Percentiles rank a stretch among this genome's conserved stretches.
phyloP scores from a whole-genome alignment of 2,888 invertebrate genomes.

The Melanargia galathea region DNA sequence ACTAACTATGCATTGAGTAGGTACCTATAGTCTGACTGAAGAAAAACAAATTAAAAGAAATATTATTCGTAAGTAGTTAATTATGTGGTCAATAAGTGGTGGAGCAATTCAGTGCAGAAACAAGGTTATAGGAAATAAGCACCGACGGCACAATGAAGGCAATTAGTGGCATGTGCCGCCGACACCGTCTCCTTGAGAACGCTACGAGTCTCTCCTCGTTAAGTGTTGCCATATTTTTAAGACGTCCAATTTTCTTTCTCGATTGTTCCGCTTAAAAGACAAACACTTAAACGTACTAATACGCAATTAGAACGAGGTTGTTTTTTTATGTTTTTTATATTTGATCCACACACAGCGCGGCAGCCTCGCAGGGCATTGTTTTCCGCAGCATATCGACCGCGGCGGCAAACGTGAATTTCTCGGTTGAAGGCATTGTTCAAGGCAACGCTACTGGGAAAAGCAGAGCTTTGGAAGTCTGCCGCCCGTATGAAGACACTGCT shows the following conservation, averaged over 20 bases:
- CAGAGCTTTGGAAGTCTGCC: too few species aligned
- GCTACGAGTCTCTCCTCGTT: slow-evolving; percentile 44
- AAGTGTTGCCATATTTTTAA: slow-evolving; percentile 32
- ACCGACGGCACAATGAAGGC: slow-evolving; percentile 60
- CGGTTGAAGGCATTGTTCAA: too few species aligned
- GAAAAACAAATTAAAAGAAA: background rate
- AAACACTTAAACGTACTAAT: background rate
- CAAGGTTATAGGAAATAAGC: slow-evolving; percentile 30
- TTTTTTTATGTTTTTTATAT: too few species aligned
- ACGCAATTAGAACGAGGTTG: background rate
- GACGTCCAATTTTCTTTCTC: slow-evolving; percentile 36
- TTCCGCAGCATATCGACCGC: too few species aligned
- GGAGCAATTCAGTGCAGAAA: slow-evolving; percentile 26
- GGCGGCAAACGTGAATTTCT: too few species aligned
- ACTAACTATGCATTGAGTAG: too few species aligned
- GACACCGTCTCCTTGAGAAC: slow-evolving; percentile 50
- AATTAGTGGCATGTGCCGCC: slow-evolving; percentile 71
- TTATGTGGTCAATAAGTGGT: slow-evolving; percentile 25
- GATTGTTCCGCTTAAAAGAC: background rate
- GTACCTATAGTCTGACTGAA: background rate
- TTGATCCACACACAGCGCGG: too few species aligned
- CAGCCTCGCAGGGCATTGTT: too few species aligned
- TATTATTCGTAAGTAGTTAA: slow-evolving; percentile 1
- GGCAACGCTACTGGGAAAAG: too few species aligned
- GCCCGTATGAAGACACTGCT: too few species aligned